Evolutionary conservation across 1,140 invertebrate species (phyloP), one percentile per base, ranked within the genome.

Genomic region (Pseudomyrmex concolor): DNA sequence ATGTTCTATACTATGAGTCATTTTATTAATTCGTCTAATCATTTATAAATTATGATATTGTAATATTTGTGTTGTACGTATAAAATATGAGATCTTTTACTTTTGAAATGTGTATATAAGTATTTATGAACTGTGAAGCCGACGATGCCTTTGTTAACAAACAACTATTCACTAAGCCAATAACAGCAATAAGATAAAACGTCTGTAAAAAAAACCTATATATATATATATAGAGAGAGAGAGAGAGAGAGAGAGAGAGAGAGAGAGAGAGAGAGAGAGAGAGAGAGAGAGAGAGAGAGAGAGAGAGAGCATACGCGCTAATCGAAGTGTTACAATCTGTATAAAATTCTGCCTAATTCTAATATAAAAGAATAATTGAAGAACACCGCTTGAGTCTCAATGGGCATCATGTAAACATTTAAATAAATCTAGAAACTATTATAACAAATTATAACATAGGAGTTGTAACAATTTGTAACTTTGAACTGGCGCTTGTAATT

Each of bases 21-120:
- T 1, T 82, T 17, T 9, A 73, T 45, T 48, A 73, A 73, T 82
- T 62, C 63, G 63, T 82, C 34, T 34, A 34, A 34, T 17, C 15
- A 63, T 48, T 63, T 72, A 62, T 72, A 73, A 73, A 9, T 60
- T 74, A 43, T 81, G 59, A 17, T 57, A 62, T 60, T 59, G 51
- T 72, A 59, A 72, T 19, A 73, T 45, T 60, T 60, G 17, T 81
- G 12, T 64, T 63, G 60, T 48, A 54, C 73, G 45, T 81, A 78
- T 45, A 70, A 71, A 8, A 71, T 72, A 22, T 71, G 0, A 71
- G 60, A 60, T 68, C 15, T 13, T 81, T 22, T 63, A 62, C 73
- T 62, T 17, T 12, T 60, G 50, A 48, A 7, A 9, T 19, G 51
- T 50, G 13, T 43, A 73, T 22, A n/a, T 62, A 62, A 73, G 34